Conservation (phyloP, 1,140 invertebrate genomes). For the Contarinia nasturtii region DNA sequence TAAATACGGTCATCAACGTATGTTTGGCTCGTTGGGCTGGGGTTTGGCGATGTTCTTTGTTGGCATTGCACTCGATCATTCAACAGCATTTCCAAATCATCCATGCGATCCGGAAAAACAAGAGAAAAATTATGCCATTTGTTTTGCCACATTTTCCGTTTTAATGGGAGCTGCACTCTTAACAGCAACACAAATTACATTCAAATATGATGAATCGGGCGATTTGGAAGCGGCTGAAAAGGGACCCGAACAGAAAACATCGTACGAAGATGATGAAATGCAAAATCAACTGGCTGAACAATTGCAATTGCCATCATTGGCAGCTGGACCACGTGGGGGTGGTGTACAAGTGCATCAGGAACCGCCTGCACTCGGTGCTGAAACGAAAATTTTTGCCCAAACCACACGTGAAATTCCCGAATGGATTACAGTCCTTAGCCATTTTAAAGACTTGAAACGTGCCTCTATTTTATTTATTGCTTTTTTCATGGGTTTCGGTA, state of each 20-base stretch:
- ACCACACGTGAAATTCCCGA: conserved; percentile 76
- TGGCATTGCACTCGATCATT: conserved; percentile 94
- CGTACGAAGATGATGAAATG: conserved; percentile 44
- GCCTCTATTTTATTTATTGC: conserved; percentile 88
- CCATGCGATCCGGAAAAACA: conserved; percentile 73
- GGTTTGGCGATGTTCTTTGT: conserved; percentile 97
- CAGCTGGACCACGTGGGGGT: conserved; percentile 15
- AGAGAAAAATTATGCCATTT: conserved; percentile 96
- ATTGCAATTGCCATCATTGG: conserved; percentile 47
- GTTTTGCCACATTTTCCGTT: conserved; percentile 94
- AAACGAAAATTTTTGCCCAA: conserved; percentile 87
- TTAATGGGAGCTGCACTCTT: conserved; percentile 90
- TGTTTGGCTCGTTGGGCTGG: conserved; percentile 98
- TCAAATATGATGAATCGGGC: conserved; percentile 46
- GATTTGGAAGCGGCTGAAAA: conserved; percentile 12
- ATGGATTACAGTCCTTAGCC: conserved; percentile 77
- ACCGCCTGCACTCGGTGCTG: conserved; percentile 31
- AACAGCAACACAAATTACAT: conserved; percentile 72
- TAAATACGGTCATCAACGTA: conserved; percentile 86
- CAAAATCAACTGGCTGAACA: conserved; percentile 65
- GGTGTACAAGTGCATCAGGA: neutral
- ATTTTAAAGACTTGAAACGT: conserved; percentile 80
- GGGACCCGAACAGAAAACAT: conserved; percentile 21
- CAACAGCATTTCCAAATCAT: conserved; percentile 72
- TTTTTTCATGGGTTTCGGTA: conserved; percentile 99